Conservation (phyloP, 2,113 vertebrate species). For the Chamaea fasciata region DNA sequence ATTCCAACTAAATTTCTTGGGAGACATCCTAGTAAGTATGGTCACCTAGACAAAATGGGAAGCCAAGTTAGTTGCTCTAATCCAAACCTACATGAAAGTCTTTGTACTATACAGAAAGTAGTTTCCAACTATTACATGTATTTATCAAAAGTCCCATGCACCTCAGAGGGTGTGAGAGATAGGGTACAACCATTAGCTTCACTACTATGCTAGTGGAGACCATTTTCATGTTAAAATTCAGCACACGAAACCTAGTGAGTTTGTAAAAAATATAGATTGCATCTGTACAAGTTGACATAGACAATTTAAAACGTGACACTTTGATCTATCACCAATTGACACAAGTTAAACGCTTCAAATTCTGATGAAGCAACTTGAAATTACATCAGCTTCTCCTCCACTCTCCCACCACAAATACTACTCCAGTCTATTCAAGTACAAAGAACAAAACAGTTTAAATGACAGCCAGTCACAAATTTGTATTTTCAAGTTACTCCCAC, state of each 20-base stretch:
- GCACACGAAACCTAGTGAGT: not conserved
- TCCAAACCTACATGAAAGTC: not conserved
- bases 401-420: not conserved
- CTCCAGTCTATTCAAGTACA: not conserved
- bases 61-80: not conserved
- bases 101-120: not conserved
- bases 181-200: not conserved
- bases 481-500: not conserved
- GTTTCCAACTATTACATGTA: not conserved
- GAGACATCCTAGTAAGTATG: not conserved
- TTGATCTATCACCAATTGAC: not conserved
- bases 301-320: not conserved
- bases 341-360: not conserved
- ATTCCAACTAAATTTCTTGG: not conserved
- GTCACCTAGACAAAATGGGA: not conserved
- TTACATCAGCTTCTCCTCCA: not conserved
- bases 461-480: not conserved
- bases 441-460: not conserved
- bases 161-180: not conserved
- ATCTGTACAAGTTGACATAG: not conserved
- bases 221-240: not conserved
- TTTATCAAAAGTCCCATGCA: not conserved
- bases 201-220: not conserved
- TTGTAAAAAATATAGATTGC: not conserved
- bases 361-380: not conserved